Base-by-base conservation (phyloP, 1,140 invertebrate genomes). In the Plectrocnemia conspersa region DNA sequence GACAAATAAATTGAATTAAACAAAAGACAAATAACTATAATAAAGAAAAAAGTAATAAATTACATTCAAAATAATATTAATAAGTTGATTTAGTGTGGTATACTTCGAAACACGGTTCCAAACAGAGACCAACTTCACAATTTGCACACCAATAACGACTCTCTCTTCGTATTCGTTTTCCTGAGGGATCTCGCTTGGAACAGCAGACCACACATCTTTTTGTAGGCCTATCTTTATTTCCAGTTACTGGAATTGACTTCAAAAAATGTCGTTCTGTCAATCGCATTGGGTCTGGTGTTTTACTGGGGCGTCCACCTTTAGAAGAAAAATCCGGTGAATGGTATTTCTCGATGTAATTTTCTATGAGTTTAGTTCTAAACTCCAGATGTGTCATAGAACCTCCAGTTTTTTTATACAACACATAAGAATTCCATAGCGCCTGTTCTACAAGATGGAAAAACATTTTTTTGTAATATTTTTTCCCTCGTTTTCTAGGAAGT, bases 261-360 rank as follows among this genome's bases (percentile, higher is more conserved):
- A 38, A 10, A 38, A 38, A 38, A 16, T 38, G 35, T 10, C 35
- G 35, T 15, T 38, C 35, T 10, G 35, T 38, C 35, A 38, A 38
- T 15, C 35, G 7, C 35, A 38, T 38, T 15, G 35, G 35, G 35
- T 38, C 35, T 38, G 35, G 35, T 9, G 15, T 38, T 38, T 38
- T 38, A 44, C 21, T 44, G 22, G 40, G 19, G 21, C 40, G 40
- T 44, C 40, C 40, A 44, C 40, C 40, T 44, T 44, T 44, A 19
- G 4, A 18, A 21, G 40, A 7, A 44, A 44, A 44, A 21, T 44
- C 35, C 5, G 15, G 18, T 16, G 35, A 16, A 16, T 13, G 5
- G 15, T 38, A 38, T 38, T 38, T 38, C 6, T 38, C 35, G 35
- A 38, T 16, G 35, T 16, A 13, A 13, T 38, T 10, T 16, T 38